A percentile compares a stretch with the other conserved stretches of the same genome.
Evolutionary conservation across 2,113 vertebrate genomes (phyloP).

Genomic region (Eurystomus gularis): DNA sequence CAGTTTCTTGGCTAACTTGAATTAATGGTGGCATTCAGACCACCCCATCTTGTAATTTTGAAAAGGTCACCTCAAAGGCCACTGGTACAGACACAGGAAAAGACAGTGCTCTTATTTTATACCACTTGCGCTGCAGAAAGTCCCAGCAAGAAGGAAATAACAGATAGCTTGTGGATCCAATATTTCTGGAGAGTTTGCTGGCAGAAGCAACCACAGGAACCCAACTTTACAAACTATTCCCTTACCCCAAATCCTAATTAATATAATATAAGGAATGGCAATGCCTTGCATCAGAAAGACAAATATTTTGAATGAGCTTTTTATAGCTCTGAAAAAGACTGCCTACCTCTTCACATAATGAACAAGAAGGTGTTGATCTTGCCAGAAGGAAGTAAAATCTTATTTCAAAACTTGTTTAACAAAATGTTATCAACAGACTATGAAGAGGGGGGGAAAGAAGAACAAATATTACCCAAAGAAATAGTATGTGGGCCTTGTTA

Average conservation of each 20-base stretch:
- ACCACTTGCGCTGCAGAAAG: neutral
- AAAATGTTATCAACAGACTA: neutral
- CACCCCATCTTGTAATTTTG: neutral
- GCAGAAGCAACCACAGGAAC: neutral
- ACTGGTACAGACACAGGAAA: neutral
- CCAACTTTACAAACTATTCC: neutral
- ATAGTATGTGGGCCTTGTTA: neutral
- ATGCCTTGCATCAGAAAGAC: neutral
- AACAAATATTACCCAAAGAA: neutral
- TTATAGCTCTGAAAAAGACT: neutral
- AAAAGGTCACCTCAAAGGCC: conserved; percentile 39
- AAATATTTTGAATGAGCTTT: neutral
- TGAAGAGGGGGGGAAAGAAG: neutral
- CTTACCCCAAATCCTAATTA: neutral
- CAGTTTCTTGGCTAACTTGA: conserved; percentile 1
- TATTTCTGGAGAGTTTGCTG: neutral
- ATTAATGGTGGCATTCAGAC: conserved; percentile 5
- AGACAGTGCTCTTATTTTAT: neutral
- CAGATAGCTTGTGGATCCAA: neutral
- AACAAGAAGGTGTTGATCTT: neutral
- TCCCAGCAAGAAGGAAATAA: neutral
- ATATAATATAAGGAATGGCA: neutral
- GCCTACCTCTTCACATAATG: neutral
- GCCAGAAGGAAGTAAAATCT: neutral
- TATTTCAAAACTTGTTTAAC: neutral